Conservation (phyloP, 2,113 vertebrate genomes). For the Melanerpes formicivorus region DNA sequence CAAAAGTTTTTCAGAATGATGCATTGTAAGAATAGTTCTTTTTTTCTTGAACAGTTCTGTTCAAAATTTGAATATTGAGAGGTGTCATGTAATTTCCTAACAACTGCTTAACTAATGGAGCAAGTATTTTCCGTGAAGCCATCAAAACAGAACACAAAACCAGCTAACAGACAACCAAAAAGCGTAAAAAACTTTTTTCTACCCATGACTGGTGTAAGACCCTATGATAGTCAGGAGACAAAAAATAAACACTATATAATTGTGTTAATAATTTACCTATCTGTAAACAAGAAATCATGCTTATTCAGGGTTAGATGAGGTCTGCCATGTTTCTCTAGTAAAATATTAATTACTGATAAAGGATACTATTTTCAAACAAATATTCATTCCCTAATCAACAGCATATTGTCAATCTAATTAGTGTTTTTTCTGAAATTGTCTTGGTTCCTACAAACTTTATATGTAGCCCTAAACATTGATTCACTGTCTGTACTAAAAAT, state of each 20-base stretch:
- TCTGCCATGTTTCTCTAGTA: conserved; percentile 22
- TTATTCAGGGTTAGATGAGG: conserved; percentile 21
- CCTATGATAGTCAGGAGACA: neutral
- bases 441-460: neutral
- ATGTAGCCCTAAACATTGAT: neutral
- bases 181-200: neutral
- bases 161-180: neutral
- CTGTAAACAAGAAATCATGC: conserved; percentile 42
- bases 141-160: neutral
- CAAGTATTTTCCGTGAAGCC: neutral
- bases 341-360: conserved; percentile 62
- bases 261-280: conserved; percentile 62
- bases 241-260: conserved; percentile 31
- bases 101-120: neutral
- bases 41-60: neutral
- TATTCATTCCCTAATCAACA: neutral
- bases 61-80: neutral
- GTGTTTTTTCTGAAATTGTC: neutral
- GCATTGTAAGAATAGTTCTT: neutral
- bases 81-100: neutral
- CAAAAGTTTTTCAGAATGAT: neutral
- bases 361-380: conserved; percentile 25
- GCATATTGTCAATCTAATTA: neutral
- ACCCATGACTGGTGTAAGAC: neutral
- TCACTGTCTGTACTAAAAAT: neutral